Conservation (phyloP, 2,888 invertebrate genomes). For the Aspidapion aeneum region DNA sequence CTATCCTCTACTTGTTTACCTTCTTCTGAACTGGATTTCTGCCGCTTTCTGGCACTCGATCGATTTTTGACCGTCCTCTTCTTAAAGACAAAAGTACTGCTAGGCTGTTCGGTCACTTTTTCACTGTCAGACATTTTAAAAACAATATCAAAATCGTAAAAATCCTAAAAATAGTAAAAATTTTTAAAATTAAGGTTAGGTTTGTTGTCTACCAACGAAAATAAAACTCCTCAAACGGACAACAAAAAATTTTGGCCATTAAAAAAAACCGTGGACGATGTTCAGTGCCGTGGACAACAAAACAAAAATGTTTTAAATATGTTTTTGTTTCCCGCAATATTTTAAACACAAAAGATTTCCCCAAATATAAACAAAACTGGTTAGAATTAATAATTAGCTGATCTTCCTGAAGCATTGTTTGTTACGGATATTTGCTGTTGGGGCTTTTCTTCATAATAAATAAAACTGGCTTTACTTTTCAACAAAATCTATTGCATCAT, state of each 20-base stretch:
- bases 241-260: background rate
- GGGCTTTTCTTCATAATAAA: too few species aligned
- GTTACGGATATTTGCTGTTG: too few species aligned
- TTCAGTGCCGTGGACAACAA: too few species aligned
- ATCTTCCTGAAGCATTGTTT: too few species aligned
- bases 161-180: background rate
- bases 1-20: conserved; percentile 42
- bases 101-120: conserved; percentile 15
- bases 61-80: conserved; percentile 60
- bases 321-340: too few species aligned
- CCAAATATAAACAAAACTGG: too few species aligned
- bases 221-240: background rate
- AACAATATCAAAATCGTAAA: background rate
- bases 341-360: too few species aligned
- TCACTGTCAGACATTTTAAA: conserved; percentile 21
- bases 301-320: too few species aligned
- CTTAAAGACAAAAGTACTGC: conserved; percentile 55
- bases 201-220: background rate
- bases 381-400: too few species aligned
- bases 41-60: conserved; percentile 56
- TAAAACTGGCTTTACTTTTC: too few species aligned
- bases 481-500: too few species aligned
- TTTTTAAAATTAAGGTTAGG: background rate
- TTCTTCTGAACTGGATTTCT: conserved; percentile 55
- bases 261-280: background rate